Percentiles rank a stretch among this genome's conserved stretches.
Conservation (phyloP, 30 jellyfish, hydroid and myxozoan genomes). For the Nemopilema nomurai region DNA sequence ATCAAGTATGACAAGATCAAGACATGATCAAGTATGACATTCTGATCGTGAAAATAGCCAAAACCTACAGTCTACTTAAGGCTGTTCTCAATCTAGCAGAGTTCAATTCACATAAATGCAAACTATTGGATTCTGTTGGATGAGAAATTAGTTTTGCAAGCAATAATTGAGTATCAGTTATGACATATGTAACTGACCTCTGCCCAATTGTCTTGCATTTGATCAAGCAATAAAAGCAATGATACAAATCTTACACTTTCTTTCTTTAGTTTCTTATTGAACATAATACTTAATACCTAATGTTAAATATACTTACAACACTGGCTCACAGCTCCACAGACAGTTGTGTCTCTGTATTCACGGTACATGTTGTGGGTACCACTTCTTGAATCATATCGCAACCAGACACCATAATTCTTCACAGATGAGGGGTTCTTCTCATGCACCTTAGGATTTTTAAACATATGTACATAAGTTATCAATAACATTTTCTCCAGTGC, state of each 20-base stretch:
- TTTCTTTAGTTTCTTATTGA: too few relatives aligned
- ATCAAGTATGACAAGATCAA: too few relatives aligned
- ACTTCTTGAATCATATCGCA: slow-evolving; percentile 94
- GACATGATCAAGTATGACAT: too few relatives aligned
- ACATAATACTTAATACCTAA: too few relatives aligned
- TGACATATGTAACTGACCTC: slow-evolving; percentile 35
- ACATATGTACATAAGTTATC: too few relatives aligned
- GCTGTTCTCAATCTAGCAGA: background rate
- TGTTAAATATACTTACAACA: slow-evolving; percentile 97
- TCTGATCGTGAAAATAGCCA: too few relatives aligned
- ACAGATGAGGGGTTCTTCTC: slow-evolving; percentile 85
- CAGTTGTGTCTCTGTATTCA: slow-evolving; percentile 96
- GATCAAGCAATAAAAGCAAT: background rate
- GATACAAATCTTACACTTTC: too few relatives aligned
- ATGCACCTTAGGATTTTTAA: slow-evolving; percentile 80
- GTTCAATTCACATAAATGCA: background rate
- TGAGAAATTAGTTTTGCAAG: slow-evolving; percentile 61
- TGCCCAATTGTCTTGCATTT: slow-evolving; percentile 84
- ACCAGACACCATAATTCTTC: slow-evolving; percentile 96
- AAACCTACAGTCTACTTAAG: too few relatives aligned
- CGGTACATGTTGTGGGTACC: slow-evolving; percentile 99
- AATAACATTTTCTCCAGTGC: too few relatives aligned
- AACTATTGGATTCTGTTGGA: background rate
- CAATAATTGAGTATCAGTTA: slow-evolving; percentile 68
- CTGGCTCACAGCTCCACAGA: slow-evolving; percentile 96